phyloP scores from a whole-genome alignment of 2,888 invertebrate genomes.

The Lepidocyrtinus sp. region DNA sequence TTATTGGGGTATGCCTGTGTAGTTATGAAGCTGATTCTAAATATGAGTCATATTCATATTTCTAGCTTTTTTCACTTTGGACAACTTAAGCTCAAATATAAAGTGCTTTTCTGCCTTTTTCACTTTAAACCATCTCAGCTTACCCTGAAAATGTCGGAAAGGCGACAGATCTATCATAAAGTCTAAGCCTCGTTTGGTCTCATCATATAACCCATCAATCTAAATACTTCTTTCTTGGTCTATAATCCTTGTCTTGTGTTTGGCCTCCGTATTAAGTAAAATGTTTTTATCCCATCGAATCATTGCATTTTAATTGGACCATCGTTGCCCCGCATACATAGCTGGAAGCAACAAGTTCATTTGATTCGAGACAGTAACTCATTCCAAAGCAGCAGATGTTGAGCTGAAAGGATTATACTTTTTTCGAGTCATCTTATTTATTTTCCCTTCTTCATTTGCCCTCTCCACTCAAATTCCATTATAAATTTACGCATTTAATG shows the following conservation, averaged over 20 bases:
- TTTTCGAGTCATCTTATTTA: background rate
- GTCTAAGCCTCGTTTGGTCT: no score
- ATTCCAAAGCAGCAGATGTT: conserved; percentile 22
- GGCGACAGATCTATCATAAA: no score
- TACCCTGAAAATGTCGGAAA: no score
- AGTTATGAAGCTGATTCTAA: no score
- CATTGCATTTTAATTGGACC: background rate
- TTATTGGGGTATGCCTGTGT: no score
- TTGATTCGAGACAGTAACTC: background rate
- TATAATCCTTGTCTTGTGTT: background rate
- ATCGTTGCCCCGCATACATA: background rate
- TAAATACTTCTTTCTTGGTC: no score
- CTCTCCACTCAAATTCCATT: background rate
- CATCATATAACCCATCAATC: no score
- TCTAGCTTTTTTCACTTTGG: no score
- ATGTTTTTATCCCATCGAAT: background rate
- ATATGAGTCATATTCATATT: no score
- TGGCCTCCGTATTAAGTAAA: background rate
- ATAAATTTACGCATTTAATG: background rate
- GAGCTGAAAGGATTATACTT: conserved; percentile 23
- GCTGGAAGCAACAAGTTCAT: conserved; percentile 21
- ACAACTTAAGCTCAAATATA: no score
- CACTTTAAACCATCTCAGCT: no score
- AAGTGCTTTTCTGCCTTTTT: no score
- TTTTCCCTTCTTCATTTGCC: conserved; percentile 17